Percentiles rank a stretch among this genome's conserved stretches.
These are phyloP conservation scores for Ardeotis arabs DNA, from an alignment of 2,113 vertebrate genomes.

Conservation along the genomic window DNA sequence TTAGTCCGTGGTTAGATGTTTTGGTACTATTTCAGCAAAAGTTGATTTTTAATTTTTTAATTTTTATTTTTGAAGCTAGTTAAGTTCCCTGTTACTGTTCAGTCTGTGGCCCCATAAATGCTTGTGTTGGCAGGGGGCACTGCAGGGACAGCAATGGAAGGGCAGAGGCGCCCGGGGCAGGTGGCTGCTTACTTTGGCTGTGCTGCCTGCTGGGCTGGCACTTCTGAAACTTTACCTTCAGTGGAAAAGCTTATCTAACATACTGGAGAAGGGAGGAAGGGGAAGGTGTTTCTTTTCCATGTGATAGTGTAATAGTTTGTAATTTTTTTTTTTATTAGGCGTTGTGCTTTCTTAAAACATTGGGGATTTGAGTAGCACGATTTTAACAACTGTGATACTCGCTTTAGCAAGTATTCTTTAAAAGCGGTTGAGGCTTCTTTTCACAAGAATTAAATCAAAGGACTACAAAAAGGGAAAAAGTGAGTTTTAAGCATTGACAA, in stretches of 20 bases:
- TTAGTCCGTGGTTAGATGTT: neutral
- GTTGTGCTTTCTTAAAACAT: neutral
- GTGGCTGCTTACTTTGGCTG: neutral
- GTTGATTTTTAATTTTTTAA: neutral
- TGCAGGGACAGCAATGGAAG: neutral
- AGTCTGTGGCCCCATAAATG: neutral
- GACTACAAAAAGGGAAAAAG: neutral
- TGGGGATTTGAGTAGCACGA: neutral
- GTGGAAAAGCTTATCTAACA: neutral
- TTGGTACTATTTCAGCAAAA: neutral
- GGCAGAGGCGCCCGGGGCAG: neutral
- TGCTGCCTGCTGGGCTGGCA: neutral
- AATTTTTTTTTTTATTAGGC: neutral
- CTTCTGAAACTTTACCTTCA: neutral
- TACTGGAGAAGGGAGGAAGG: neutral
- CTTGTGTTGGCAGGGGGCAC: slow-evolving; percentile 21
- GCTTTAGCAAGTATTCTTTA: neutral
- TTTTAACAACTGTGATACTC: neutral
- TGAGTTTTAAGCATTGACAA: neutral
- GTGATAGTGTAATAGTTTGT: neutral
- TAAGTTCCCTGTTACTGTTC: neutral
- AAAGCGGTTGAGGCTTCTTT: neutral
- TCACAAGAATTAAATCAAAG: neutral
- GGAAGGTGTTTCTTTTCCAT: neutral
- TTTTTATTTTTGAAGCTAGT: neutral